Evolutionary conservation across 2,113 vertebrate genomes (phyloP), one percentile per base, ranked within the genome.

Genomic region (Hipposideros armiger): DNA sequence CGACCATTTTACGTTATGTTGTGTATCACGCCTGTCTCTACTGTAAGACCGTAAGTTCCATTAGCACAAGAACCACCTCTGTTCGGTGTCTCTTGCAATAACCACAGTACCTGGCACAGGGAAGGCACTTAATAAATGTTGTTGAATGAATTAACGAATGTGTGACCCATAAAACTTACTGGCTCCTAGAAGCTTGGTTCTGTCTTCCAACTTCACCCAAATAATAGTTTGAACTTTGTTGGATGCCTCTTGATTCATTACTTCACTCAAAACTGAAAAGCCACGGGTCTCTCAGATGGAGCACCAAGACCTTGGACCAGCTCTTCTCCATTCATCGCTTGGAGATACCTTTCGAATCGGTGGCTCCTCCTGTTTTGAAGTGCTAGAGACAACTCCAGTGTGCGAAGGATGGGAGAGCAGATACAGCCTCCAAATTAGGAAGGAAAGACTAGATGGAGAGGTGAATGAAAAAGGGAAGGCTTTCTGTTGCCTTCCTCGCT

Each of bases 31-130:
- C 64, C 67, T 78, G n/a, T 91, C 66, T 92, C 32, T 78, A 40
- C 24, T 52, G 42, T 54, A 81, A 47, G 70, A 73, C 70, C 70
- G 20, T 74, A 85, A 67, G 16, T 28, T 92, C 78, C 89, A 16
- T 86, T 81, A 93, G 58, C 70, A 92, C 22, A 28, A 40, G 50
- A 19, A 74, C 28, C 58, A 94, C 80, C 80, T 93, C 58, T 84
- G 78, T 52, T 91, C 87, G 78, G n/a, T 92, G 40, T 83, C 67
- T 78, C 78, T 96, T 74, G 58, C 36, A 90, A 69, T 78, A 92
- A 45, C 20, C n/a, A 54, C 32, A 50, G 67, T 64, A 60, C 16
- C 54, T 96, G 69, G 67, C 58, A 77, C 72, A 52, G 9, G 92
- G 85, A 88, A 92, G 16, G 13, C 17, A 74, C 50, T 70, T 94